Base-by-base conservation (phyloP, 2,888 invertebrate genomes). In the Loripinus fragilis region DNA sequence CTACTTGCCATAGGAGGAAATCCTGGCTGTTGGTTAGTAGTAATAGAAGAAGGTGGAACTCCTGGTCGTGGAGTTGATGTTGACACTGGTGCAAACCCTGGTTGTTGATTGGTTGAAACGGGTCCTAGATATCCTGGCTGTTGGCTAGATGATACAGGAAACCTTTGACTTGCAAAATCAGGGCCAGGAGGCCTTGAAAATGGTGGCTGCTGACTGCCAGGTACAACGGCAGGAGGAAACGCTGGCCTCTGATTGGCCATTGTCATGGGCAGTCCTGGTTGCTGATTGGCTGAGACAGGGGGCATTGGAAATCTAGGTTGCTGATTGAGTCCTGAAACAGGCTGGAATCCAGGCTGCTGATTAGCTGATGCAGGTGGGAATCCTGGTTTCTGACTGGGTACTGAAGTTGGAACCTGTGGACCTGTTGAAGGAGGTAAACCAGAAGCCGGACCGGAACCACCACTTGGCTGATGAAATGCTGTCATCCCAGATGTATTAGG, bases 281-380 rank as follows among this genome's bases (percentile, higher is more conserved):
- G 76, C 23, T 71, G 74, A 73, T 41, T 71, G 42, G 66, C 35
- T 48, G 78, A 42, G 65, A 74, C 15, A 50, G 76, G 12, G 45
- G 78, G 72, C 38, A 69, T 42, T 48, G 78, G 71, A 64, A 79
- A 72, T 73, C 80, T 77, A 17, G 74, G 74, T 38, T 60, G 55
- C 23, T 72, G 72, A 66, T 38, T 73, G 38, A 45, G n/a, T 20
- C 72, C 60, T 72, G 81, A 38, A 38, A 64, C 45, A 35, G 74
- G 67, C 50, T 38, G 75, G 50, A 48, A 70, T 28, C n/a, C 41
- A 68, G 75, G 52, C 41, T 64, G 66, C 10, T 41, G 45, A 60
- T 2, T 68, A 17, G 66, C 60, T 33, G 30, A 41, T 30, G 38
- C 60, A 52, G 38, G 74, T 17, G 74, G 79, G 74, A 76, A 76